phyloP scores from a whole-genome alignment of 2,888 invertebrate species.

The Drosophila setosimentum region DNA sequence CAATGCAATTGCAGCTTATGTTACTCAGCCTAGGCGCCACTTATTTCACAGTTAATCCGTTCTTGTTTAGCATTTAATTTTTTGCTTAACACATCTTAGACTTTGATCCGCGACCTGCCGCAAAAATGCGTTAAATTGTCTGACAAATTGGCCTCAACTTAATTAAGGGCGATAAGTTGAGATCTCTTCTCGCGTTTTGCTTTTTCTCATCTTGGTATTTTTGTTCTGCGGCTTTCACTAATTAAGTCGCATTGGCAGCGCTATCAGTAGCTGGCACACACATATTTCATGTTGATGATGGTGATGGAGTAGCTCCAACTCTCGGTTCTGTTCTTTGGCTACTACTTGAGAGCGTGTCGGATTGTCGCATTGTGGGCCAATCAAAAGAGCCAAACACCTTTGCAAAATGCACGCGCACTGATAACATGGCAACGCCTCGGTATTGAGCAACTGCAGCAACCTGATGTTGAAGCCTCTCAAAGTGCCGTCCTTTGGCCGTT shows the following conservation, averaged over 20 bases:
- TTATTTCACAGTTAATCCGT: slow-evolving; percentile 41
- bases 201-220: not conserved
- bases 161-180: slow-evolving; percentile 74
- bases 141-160: slow-evolving; percentile 81
- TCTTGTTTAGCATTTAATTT: slow-evolving; percentile 13
- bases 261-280: slow-evolving; percentile 65
- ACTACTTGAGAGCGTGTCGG: slow-evolving; percentile 52
- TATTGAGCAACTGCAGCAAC: slow-evolving; percentile 11
- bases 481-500: slow-evolving; percentile 63
- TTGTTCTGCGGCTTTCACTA: slow-evolving; percentile 47
- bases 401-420: slow-evolving; percentile 83
- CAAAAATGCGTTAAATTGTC: slow-evolving; percentile 72
- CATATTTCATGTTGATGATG: slow-evolving; percentile 70
- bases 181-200: not conserved
- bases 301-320: slow-evolving; percentile 33
- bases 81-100: slow-evolving; percentile 19
- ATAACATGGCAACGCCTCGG: slow-evolving; percentile 61
- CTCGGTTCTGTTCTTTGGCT: slow-evolving; percentile 19
- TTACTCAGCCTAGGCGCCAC: slow-evolving; percentile 58
- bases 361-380: slow-evolving; percentile 50
- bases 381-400: slow-evolving; percentile 82
- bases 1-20: slow-evolving; percentile 35
- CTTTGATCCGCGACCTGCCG: slow-evolving; percentile 58
- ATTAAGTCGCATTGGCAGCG: slow-evolving; percentile 70
- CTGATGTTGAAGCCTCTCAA: slow-evolving; percentile 17